Evolutionary conservation across 2,888 invertebrate genomes (phyloP), one percentile per base, ranked within the genome.

Genomic region (Seladonia tumulorum): DNA sequence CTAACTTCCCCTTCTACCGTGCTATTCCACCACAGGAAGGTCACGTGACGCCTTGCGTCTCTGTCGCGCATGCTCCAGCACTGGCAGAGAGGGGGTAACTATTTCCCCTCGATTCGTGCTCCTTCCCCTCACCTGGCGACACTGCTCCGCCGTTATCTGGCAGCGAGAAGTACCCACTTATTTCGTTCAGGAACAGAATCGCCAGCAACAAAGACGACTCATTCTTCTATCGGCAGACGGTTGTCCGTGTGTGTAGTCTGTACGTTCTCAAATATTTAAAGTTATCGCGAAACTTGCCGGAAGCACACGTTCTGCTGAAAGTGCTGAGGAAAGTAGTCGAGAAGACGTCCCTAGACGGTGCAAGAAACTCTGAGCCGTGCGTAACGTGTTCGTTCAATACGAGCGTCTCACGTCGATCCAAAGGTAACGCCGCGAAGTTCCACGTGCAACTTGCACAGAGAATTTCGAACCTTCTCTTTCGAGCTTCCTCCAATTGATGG

Each of bases 241-340:
- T 68, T 79, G 45, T 14, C 70, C 35, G 35, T 60, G 39, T 68
- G 73, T 63, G 76, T 66, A 76, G 76, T 68, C 76, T 79, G 53
- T 42, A 68, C 75, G 77, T 82, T 79, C n/a, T 85, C 85, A 86
- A 86, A 86, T 86, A 86, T 86, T 86, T 86, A 85, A 85, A 81
- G 72, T 86, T 82, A 86, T 79, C 81, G 47, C 73, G 57, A 47
- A 76, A 84, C 74, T 85, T 71, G 47, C 73, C 47, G 12, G 79
- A 47, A 73, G 57, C 70, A 49, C 47, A 73, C 66, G 47, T 79
- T 79, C 73, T 29, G 73, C 75, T 73, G 73, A 53, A 70, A 49
- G 73, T 75, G 60, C 35, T 0, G 25, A 3, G 57, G 42, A 49
- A 22, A 73, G n/a, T 60, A 73, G 63, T 79, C 72, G 66, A 70